Evolutionary conservation across 2,888 invertebrate species (phyloP).

Genomic region (Heliconius ismenius): DNA sequence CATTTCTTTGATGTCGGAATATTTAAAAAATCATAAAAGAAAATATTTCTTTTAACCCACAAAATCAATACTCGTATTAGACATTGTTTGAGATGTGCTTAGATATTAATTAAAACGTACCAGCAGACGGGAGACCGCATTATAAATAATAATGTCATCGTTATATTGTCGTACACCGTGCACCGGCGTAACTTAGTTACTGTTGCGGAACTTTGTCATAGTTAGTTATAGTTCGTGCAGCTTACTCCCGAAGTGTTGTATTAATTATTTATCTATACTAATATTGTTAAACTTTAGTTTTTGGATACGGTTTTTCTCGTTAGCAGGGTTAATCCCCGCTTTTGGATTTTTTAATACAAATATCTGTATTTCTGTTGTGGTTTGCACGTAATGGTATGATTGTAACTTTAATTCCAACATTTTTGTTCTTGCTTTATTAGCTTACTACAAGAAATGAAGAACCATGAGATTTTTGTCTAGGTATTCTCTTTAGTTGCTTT

Average conservation of each 20-base stretch:
- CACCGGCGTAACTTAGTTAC: slow-evolving; percentile 38
- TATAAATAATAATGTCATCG: slow-evolving; percentile 44
- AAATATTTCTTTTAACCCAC: background rate
- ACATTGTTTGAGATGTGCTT: background rate
- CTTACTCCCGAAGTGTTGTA: slow-evolving; percentile 42
- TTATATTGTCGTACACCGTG: slow-evolving; percentile 42
- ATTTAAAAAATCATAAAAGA: too few species aligned
- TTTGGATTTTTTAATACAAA: background rate
- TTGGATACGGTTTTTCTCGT: slow-evolving; percentile 21
- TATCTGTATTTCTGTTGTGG: too few species aligned
- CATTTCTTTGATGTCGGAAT: background rate
- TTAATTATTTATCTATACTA: slow-evolving; percentile 46
- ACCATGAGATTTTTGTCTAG: too few species aligned
- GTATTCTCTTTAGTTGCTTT: too few species aligned
- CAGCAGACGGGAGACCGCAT: slow-evolving; percentile 39
- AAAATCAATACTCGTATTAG: background rate
- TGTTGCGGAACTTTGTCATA: slow-evolving; percentile 43
- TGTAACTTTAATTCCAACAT: too few species aligned
- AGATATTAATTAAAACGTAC: slow-evolving; percentile 38
- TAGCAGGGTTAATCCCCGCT: background rate
- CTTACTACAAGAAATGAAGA: too few species aligned
- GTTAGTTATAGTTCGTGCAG: slow-evolving; percentile 43
- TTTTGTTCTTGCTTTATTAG: too few species aligned
- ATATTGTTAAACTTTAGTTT: slow-evolving; percentile 40
- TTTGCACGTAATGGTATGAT: too few species aligned